Evolutionary conservation across 2,888 invertebrate species (phyloP), one percentile per base, ranked within the genome.

Genomic region (Trissoscelio sp.): DNA sequence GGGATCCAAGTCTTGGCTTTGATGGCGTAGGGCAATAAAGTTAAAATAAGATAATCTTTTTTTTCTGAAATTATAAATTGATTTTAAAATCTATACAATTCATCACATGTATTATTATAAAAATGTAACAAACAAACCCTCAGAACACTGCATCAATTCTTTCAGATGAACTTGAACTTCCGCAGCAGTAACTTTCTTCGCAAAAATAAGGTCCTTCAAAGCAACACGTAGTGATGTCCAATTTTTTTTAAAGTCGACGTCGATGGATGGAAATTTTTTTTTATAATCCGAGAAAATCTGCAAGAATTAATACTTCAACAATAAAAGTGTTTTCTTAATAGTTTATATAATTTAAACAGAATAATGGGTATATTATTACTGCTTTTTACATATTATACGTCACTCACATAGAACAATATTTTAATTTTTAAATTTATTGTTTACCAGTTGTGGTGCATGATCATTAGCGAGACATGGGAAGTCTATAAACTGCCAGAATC

Each of bases 381-480:
- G 16, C 12, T 42, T 12, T n/a, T 16, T 16, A 14, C 42, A 14
- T 4, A 48, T 24, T 24, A 4, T 24, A 24, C 24, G n/a, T n/a
- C n/a, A n/a, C n/a, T n/a, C n/a, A n/a, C n/a, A n/a, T n/a, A n/a
- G n/a, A n/a, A n/a, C n/a, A n/a, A n/a, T n/a, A n/a, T n/a, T n/a
- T n/a, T n/a, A n/a, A n/a, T n/a, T n/a, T n/a, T n/a, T 24, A 24
- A 24, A 24, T 24, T 24, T 24, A 24, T 24, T 24, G 6, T 48
- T 24, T 28, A 62, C 60, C 44, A 62, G 24, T n/a, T 44, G 11
- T 16, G 44, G 22, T 44, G 46, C 60, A 28, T 16, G 24, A 3
- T 14, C 16, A 46, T 44, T 28, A 9, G 60, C 44, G 9, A 46
- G 28, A 31, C 60, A 62, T 1, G 60, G 60, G 14, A 44, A 62